Evolutionary conservation across 2,797 vertebrate genomes (phyloP).

Genomic region (Acestrorhynchus altus): DNA sequence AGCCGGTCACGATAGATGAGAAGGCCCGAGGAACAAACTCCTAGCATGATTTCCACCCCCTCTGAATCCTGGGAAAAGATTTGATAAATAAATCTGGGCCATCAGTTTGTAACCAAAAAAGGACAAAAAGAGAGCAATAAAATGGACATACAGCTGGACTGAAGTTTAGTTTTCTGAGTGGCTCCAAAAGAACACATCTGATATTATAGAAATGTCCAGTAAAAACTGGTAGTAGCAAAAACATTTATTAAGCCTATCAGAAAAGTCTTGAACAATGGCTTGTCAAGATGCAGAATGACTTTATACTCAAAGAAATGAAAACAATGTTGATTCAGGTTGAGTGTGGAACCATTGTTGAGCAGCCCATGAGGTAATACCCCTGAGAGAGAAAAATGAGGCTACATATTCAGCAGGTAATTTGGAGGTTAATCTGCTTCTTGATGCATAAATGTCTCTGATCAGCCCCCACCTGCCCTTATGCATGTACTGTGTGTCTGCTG

Average conservation of each 20-base stretch:
- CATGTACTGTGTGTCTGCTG: slow-evolving; percentile 11
- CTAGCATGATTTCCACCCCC: slow-evolving; percentile 95
- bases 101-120: background rate
- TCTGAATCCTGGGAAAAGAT: slow-evolving; percentile 86
- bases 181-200: slow-evolving; percentile 18
- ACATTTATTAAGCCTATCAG: slow-evolving; percentile 37
- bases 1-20: slow-evolving; percentile 94
- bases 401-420: slow-evolving; percentile 39
- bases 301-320: slow-evolving; percentile 13
- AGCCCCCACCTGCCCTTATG: slow-evolving; percentile 25
- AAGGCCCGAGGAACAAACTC: slow-evolving; percentile 94
- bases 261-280: slow-evolving; percentile 31
- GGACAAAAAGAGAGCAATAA: background rate
- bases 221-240: slow-evolving; percentile 17
- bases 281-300: slow-evolving; percentile 38
- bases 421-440: slow-evolving; percentile 11
- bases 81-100: slow-evolving; percentile 26
- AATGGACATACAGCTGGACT: slow-evolving; percentile 15
- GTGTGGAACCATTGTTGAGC: slow-evolving; percentile 43
- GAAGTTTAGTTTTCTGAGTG: slow-evolving; percentile 44
- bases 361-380: slow-evolving; percentile 41
- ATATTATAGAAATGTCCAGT: background rate
- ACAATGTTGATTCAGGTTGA: background rate
- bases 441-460: slow-evolving; percentile 33
- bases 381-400: slow-evolving; percentile 38